Evolutionary conservation across 2,797 vertebrate genomes (phyloP).

Genomic region (Spinus olivaceus): DNA sequence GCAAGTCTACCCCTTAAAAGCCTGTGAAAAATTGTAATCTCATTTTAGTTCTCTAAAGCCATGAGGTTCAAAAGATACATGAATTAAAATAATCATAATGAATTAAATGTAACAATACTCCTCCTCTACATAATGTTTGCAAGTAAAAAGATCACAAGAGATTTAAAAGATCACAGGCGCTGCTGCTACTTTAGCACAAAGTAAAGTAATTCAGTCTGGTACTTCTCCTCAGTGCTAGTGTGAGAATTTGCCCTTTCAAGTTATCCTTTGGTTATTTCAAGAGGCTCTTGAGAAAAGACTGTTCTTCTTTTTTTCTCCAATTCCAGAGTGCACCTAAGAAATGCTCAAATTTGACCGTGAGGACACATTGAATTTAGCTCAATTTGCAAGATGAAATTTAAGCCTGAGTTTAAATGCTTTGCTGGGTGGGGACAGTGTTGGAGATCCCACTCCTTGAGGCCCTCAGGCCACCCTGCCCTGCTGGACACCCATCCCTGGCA

Average conservation of each 20-base stretch:
- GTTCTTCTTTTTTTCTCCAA: neutral
- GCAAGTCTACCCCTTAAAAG: neutral
- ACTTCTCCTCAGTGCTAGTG: neutral
- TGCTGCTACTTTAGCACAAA: constrained; percentile 30
- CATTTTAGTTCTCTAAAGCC: constrained; percentile 36
- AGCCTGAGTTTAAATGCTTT: neutral
- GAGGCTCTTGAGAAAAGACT: constrained; percentile 46
- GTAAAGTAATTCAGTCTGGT: constrained; percentile 41
- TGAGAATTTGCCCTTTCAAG: constrained; percentile 45
- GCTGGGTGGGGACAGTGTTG: neutral
- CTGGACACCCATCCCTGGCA: neutral
- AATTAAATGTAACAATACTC: constrained; percentile 49
- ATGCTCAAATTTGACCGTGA: neutral
- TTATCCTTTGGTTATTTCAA: constrained; percentile 55
- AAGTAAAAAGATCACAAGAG: constrained; percentile 56
- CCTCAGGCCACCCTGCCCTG: neutral
- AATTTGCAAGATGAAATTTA: neutral
- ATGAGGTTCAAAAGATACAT: constrained; percentile 41
- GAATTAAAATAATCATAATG: constrained; percentile 55
- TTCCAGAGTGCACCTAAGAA: constrained; percentile 21
- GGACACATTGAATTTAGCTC: neutral
- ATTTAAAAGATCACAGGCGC: constrained; percentile 58
- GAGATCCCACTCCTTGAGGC: neutral
- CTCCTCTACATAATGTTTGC: constrained; percentile 26
- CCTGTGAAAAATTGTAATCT: constrained; percentile 19